Conservation (phyloP, 1,140 invertebrate species). For the Conopomorpha cramerella region DNA sequence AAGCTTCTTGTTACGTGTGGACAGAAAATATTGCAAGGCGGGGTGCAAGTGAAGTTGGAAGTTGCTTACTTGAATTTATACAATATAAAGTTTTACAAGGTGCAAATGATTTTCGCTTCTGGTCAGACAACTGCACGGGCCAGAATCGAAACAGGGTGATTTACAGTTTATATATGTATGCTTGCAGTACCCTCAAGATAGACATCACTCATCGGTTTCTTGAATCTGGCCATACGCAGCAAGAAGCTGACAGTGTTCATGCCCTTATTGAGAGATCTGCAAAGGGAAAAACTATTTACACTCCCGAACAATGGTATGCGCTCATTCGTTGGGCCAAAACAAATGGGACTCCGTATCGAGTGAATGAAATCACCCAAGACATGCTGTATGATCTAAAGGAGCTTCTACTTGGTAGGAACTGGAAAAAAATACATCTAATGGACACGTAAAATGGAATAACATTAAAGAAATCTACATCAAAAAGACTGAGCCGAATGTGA, state of each 20-base stretch:
- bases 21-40: constrained; percentile 13
- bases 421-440: constrained; percentile 8
- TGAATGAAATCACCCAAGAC: constrained; percentile 10
- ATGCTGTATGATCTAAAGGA: constrained; percentile 13
- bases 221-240: constrained; percentile 20
- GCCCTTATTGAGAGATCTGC: constrained; percentile 16
- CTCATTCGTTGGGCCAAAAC: constrained; percentile 14
- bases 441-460: constrained; percentile 9
- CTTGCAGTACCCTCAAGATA: constrained; percentile 10
- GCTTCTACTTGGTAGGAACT: constrained; percentile 9
- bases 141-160: constrained; percentile 25
- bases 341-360: constrained; percentile 8
- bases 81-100: constrained; percentile 10
- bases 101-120: constrained; percentile 20
- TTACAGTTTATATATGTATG: constrained; percentile 14
- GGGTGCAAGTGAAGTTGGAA: constrained; percentile 14
- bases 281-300: constrained; percentile 13
- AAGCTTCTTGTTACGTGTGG: constrained; percentile 18
- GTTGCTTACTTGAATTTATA: constrained; percentile 12
- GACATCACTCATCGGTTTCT: constrained; percentile 17
- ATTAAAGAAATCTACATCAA: constrained; percentile 8
- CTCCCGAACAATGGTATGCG: constrained; percentile 14
- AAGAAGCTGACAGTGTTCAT: no score
- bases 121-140: constrained; percentile 25
- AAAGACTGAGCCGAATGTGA: not conserved